Evolutionary conservation across 2,888 invertebrate species (phyloP), one percentile per base, ranked within the genome.

Genomic region (Rhyacophila evoluta): DNA sequence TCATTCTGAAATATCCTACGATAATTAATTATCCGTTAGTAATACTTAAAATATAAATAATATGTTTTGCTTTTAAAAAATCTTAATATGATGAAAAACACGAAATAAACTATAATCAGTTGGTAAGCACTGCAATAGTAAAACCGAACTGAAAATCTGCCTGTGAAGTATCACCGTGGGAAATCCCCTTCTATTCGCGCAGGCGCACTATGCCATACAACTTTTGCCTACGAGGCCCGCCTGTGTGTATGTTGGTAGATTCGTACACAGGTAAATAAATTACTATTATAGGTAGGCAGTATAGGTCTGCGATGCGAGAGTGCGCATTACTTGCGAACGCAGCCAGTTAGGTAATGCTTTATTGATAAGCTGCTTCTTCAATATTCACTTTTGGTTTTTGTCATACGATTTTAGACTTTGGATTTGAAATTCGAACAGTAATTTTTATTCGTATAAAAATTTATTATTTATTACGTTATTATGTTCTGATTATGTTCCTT

Each of bases 161-260:
- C 55, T 25, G 55, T 55, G 55, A 55, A 55, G 55, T 55, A 55
- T 19, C 55, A 55, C 55, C 55, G 55, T 55, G 55, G 25, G 55
- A 55, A 55, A 55, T 19, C 55, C 55, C 55, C 55, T 55, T 55
- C 55, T 19, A 55, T 55, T 55, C 25, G 25, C 19, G 55, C 55
- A 55, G 15, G 55, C 55, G 55, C 55, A 55, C 19, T 19, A 12
- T 55, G 19, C 55, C 19, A 55, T 55, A 55, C 55, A 55, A 55
- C 55, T 55, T 55, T n/a, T 25, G 55, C 12, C 55, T 25, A 19
- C 36, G 72, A 27, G 37, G 38, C 72, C 27, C 37, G n/a, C 33
- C 37, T 33, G 4, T 19, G 19, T 37, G 68, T 72, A 38, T 15
- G 72, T 36, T 6, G 37, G 36, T 72, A 10, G 5, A 72, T 36